phyloP scores from a whole-genome alignment of 2,888 invertebrate genomes.

The Deladenus siricidicola region DNA sequence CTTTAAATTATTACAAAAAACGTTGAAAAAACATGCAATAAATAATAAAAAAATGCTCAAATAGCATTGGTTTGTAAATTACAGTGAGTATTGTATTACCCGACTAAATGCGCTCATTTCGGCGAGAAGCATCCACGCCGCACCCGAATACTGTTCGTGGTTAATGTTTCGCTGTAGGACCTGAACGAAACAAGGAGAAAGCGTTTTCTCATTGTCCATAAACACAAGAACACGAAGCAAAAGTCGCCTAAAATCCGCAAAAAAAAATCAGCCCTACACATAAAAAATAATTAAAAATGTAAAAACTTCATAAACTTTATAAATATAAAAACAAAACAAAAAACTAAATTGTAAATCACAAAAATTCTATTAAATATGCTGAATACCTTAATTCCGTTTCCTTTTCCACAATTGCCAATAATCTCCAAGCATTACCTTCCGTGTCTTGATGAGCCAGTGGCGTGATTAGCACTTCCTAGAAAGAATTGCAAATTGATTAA shows the following conservation, averaged over 20 bases:
- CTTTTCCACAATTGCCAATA: constrained; percentile 10
- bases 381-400: constrained; percentile 16
- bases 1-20: too few relatives aligned
- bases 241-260: constrained; percentile 12
- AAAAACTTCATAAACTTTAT: not conserved
- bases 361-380: too few relatives aligned
- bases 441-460: constrained; percentile 9
- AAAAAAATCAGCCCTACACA: too few relatives aligned
- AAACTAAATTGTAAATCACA: not conserved
- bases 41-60: too few relatives aligned
- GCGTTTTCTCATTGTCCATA: constrained; percentile 6
- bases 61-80: too few relatives aligned
- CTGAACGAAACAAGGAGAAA: constrained; percentile 9
- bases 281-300: not conserved
- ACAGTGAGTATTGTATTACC: not conserved
- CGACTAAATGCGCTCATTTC: constrained; percentile 18
- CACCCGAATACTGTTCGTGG: constrained; percentile 14
- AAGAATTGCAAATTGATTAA: too few relatives aligned
- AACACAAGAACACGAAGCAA: constrained; percentile 11
- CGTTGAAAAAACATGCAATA: too few relatives aligned
- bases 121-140: constrained; percentile 33
- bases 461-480: constrained; percentile 15
- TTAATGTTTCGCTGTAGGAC: constrained; percentile 5
- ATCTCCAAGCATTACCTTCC: constrained; percentile 9
- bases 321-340: not conserved